Evolutionary conservation across 2,113 vertebrate genomes (phyloP).

Genomic region (Calidris pygmaea): DNA sequence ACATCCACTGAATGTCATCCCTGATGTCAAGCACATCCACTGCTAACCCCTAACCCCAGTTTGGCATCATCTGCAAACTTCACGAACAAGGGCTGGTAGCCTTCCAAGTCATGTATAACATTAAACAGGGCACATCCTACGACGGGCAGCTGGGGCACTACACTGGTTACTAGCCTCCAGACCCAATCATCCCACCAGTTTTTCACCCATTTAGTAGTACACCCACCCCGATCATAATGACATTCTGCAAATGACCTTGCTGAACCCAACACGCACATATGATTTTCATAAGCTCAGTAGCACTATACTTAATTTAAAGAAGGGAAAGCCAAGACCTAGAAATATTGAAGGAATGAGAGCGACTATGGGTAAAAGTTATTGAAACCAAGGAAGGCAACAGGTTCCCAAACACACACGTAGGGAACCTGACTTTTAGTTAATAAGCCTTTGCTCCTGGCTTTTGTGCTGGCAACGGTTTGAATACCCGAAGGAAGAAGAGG

Average conservation of each 20-base stretch:
- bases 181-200: not conserved
- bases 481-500: not conserved
- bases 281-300: not conserved
- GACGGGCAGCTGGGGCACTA: not conserved
- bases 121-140: not conserved
- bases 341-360: not conserved
- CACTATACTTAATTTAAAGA: not conserved
- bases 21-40: not conserved
- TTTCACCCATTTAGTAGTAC: not conserved
- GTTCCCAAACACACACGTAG: rapidly evolving
- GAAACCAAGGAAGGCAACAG: not conserved
- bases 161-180: not conserved
- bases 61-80: not conserved
- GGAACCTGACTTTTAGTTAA: not conserved
- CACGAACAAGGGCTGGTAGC: not conserved
- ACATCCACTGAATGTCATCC: not conserved
- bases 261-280: not conserved
- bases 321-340: not conserved
- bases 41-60: not conserved
- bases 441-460: not conserved
- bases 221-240: not conserved
- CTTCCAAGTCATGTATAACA: not conserved
- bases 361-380: not conserved
- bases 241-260: not conserved
- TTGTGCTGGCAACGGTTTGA: not conserved